Evolutionary conservation across 35 echinoderm and acorn worm genomes (phyloP), one percentile per base, ranked within the genome.

Genomic region (Ptychodera flava): DNA sequence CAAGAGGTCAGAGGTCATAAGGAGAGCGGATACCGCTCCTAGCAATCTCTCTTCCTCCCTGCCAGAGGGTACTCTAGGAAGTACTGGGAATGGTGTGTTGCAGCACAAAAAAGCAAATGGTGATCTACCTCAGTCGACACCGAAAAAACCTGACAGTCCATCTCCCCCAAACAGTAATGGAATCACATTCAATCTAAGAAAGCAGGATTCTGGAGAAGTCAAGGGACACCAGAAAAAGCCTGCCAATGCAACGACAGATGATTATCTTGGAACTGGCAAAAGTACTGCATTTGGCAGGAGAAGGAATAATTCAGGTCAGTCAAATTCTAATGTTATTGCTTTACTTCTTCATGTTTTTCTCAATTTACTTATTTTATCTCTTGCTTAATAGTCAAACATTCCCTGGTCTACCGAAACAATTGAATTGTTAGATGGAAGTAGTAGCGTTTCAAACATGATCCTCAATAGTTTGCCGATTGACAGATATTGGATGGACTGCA

Each of bases 241-340:
- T 64, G 6, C 6, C 6, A 64, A 22, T 6, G 45, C 45, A 6
- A 64, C 45, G 22, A 64, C 45, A 12, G 45, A 64, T 64, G 45
- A 64, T 64, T 64, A 64, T 22, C 22, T 64, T 12, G 45, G 22
- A 22, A 64, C 45, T 64, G 45, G 45, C 22, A 64, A 64, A 64
- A 64, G 6, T 22, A 64, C 6, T 64, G 22, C 45, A 64, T 64
- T 64, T 64, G 22, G 6, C 6, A 91, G 90, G 33, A 82, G 85
- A 78, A 52, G 85, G 38, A 34, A 85, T 30, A 83, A 83, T 16
- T 91, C 90, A 30, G 90, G 90, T 91, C 45, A 81, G 83, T 85
- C 45, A 64, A 64, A 64, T 64, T 64, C 22, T n/a, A n/a, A n/a
- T n/a, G n/a, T n/a, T n/a, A n/a, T n/a, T n/a, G n/a, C n/a, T n/a